These are phyloP conservation scores for Calonectris borealis DNA, from an alignment of 2,113 vertebrate genomes.

Conservation along the genomic window DNA sequence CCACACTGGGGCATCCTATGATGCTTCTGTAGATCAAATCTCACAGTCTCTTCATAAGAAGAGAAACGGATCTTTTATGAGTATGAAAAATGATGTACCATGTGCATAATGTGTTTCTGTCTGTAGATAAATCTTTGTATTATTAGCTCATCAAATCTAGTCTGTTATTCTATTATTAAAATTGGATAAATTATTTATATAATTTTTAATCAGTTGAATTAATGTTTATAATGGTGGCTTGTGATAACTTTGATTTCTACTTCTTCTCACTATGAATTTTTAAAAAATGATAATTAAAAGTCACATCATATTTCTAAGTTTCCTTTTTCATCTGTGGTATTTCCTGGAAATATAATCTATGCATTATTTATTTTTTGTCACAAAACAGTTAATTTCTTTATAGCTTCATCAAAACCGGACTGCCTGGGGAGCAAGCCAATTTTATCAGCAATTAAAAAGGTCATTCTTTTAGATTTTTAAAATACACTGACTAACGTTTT, in stretches of 20 bases:
- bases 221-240: not conserved
- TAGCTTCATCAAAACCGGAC: constrained; percentile 18
- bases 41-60: constrained; percentile 1
- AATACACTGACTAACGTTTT: constrained; percentile 1
- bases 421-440: constrained; percentile 50
- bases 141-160: constrained; percentile 17
- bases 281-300: not conserved
- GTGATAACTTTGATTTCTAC: constrained; percentile 1
- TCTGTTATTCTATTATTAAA: constrained; percentile 30
- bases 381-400: not conserved
- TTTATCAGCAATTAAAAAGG: constrained; percentile 52
- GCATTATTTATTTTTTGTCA: not conserved
- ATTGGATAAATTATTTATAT: not conserved
- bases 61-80: not conserved
- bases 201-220: constrained; percentile 11
- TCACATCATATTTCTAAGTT: not conserved
- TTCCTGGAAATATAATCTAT: not conserved
- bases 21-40: not conserved
- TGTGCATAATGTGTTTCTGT: constrained; percentile 10
- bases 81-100: not conserved
- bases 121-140: constrained; percentile 40
- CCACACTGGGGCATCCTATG: not conserved
- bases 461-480: constrained; percentile 25
- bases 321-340: not conserved
- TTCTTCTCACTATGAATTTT: not conserved